Conservation (phyloP, 2,113 vertebrate genomes). For the Heteronetta atricapilla region DNA sequence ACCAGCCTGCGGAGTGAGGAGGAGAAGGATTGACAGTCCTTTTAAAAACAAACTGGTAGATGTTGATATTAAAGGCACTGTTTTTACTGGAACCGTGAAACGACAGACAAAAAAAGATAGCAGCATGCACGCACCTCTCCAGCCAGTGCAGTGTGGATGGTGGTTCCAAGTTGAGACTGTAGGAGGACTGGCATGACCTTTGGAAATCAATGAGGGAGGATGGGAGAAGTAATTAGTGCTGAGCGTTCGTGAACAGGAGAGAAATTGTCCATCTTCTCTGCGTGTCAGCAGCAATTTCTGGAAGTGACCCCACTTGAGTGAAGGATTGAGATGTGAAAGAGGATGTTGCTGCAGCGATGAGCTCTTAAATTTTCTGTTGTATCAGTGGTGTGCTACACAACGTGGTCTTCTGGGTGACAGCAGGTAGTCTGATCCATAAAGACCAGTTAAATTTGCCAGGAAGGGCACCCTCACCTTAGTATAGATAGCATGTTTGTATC, state of each 20-base stretch:
- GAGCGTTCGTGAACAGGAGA: background rate
- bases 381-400: background rate
- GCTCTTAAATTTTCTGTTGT: background rate
- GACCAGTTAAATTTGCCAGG: background rate
- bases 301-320: background rate
- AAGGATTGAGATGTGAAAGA: background rate
- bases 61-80: slow-evolving; percentile 35
- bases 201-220: background rate
- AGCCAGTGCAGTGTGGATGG: fast-evolving
- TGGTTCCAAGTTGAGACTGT: slow-evolving; percentile 12
- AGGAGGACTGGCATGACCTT: background rate
- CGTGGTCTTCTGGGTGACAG: background rate
- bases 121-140: background rate
- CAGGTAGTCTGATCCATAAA: background rate
- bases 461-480: background rate
- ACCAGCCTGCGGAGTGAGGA: background rate
- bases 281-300: background rate
- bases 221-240: background rate
- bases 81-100: slow-evolving; percentile 39
- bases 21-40: slow-evolving; percentile 20
- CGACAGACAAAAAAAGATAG: background rate
- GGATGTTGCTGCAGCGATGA: background rate
- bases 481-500: background rate
- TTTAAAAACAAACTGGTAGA: slow-evolving; percentile 31
- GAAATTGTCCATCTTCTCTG: background rate